Conservation (phyloP, 2,113 vertebrate genomes). For the Ctenomys sociabilis region DNA sequence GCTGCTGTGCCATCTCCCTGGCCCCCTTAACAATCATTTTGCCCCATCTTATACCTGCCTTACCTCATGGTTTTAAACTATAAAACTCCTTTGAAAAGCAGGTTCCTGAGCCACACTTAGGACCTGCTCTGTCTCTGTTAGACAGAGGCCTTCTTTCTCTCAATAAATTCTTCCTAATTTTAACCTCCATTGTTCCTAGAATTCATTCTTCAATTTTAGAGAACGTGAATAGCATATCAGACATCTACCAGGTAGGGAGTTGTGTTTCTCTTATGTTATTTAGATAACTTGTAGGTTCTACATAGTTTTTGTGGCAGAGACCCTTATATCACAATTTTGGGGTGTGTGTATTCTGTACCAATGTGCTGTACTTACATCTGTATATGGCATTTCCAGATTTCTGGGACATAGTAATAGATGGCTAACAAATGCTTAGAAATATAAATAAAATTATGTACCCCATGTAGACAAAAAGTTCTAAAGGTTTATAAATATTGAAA, state of each 20-base stretch:
- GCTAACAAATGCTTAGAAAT: neutral
- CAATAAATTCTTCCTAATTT: neutral
- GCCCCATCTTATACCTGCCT: too few relatives aligned
- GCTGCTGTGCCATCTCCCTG: too few relatives aligned
- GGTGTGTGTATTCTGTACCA: neutral
- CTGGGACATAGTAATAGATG: neutral
- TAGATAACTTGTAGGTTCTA: neutral
- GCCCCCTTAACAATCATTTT: too few relatives aligned
- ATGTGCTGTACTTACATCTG: neutral
- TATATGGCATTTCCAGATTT: neutral
- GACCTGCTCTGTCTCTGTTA: neutral
- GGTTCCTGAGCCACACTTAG: too few relatives aligned
- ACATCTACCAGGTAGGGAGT: too few relatives aligned
- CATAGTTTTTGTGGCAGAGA: neutral
- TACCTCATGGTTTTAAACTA: too few relatives aligned
- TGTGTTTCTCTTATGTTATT: neutral
- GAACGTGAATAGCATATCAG: too few relatives aligned
- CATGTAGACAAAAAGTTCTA: neutral
- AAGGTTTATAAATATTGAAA: neutral
- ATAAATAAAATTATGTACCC: neutral
- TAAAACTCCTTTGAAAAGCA: too few relatives aligned
- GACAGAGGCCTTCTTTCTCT: neutral
- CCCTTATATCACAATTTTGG: neutral
- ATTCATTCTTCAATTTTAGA: too few relatives aligned
- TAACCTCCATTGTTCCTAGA: neutral